Conservation (phyloP, 2,888 invertebrate genomes). For the Lamproptera curius region DNA sequence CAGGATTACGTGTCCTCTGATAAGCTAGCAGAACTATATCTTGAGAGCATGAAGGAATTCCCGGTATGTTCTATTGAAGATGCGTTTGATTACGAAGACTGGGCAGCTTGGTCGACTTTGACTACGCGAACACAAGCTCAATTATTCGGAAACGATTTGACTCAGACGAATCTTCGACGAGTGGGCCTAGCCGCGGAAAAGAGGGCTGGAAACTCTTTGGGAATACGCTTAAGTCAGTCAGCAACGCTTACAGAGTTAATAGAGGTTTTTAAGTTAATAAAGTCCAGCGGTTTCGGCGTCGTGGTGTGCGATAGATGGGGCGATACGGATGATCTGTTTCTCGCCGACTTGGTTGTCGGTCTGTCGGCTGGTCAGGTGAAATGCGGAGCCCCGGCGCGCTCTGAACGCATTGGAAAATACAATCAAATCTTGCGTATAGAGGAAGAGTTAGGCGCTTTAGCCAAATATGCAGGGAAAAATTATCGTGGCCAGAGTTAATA, state of each 20-base stretch:
- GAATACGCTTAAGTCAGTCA: constrained; percentile 98
- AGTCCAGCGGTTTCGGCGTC: constrained; percentile 96
- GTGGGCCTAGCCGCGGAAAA: constrained; percentile 95
- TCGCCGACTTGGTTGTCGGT: constrained; percentile 98
- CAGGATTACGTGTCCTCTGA: constrained; percentile 89
- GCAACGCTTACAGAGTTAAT: constrained; percentile 98
- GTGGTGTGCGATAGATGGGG: constrained; percentile 82
- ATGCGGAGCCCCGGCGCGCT: constrained; percentile 97
- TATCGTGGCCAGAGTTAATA: constrained; percentile 85
- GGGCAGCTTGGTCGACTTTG: constrained; percentile 95
- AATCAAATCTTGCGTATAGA: constrained; percentile 98
- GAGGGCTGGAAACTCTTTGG: constrained; percentile 95
- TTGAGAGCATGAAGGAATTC: constrained; percentile 92
- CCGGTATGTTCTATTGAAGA: constrained; percentile 97
- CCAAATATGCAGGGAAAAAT: constrained; percentile 95
- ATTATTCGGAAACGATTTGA: constrained; percentile 95
- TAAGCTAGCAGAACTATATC: constrained; percentile 90
- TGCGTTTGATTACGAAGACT: constrained; percentile 98
- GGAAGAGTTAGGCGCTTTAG: constrained; percentile 94
- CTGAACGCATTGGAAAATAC: constrained; percentile 97
- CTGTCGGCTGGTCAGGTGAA: constrained; percentile 98
- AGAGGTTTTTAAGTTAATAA: constrained; percentile 92
- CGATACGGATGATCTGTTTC: constrained; percentile 98
- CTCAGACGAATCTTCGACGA: constrained; percentile 92
- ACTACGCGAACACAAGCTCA: constrained; percentile 84